Base-by-base conservation (phyloP, 2,113 vertebrate species). In the Motacilla alba region DNA sequence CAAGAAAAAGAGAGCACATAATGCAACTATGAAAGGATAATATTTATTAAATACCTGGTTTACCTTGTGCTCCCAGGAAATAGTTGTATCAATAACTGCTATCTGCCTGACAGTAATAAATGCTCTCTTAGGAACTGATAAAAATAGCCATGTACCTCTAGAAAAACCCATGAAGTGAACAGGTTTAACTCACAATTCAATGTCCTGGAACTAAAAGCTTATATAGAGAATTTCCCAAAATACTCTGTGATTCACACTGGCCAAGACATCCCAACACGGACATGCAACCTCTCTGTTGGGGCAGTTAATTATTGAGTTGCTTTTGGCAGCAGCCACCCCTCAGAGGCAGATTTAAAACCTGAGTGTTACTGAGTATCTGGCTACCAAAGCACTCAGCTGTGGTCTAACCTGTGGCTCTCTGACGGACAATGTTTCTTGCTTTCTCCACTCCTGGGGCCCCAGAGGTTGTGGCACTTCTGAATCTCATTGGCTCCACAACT, bases 391-490 rank as follows among this genome's bases (percentile, higher is more conserved):
- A 27, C 39, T 14, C 2, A 68, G 44, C 26, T 20, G 41, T 3
- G 14, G 24, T 21, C 98, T 97, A 46, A 99, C 99, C 99, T 73
- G 99, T 99, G 77, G 99, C 98, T 97, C 99, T 99, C 94, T 99
- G 99, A 46, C 99, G 98, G 83, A 99, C 99, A 6, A 97, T 98
- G 96, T 99, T 99, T 64, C 99, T 99, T 28, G 99, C 99, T 83
- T 99, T 99, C 95, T 99, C 99, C 47, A 99, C 99, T 64, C 99
- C 99, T 0, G 99, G 99, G 21, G 99, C 99, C 93, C 99, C 99
- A 19, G 99, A 99, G 5, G 99, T 99, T 13, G 99, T 99, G 64
- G 99, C 99, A 28, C 99, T 99, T 89, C 99, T 98, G 80, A 99
- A 99, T 80, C 99, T 98, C 99, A 99, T 99, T 4, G 99, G 99